A percentile compares a stretch with the other conserved stretches of the same genome.
phyloP scores from a whole-genome alignment of 2,797 vertebrate species.

The Pseudochaenichthys georgianus region DNA sequence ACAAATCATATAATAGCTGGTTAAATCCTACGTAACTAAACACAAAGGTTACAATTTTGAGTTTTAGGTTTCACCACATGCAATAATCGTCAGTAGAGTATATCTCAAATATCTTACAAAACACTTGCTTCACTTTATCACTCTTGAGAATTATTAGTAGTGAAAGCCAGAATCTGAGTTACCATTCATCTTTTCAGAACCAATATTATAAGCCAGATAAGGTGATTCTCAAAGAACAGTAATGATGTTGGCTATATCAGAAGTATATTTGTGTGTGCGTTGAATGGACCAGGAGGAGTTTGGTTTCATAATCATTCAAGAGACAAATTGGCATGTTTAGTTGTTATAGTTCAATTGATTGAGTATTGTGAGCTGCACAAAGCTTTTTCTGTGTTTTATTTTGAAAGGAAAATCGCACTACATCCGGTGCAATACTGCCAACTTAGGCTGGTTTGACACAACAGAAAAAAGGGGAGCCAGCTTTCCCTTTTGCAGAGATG shows the following conservation, averaged over 20 bases:
- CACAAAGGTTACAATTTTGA: neutral
- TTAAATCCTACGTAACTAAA: neutral
- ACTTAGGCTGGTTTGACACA: conserved; percentile 43
- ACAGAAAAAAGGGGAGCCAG: conserved; percentile 42
- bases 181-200: neutral
- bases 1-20: neutral
- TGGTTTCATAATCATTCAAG: too few relatives aligned
- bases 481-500: conserved; percentile 61
- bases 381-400: conserved; percentile 59
- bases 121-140: neutral
- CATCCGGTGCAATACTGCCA: conserved; percentile 48
- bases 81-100: too few relatives aligned
- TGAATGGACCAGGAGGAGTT: too few relatives aligned
- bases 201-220: too few relatives aligned
- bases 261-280: neutral
- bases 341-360: neutral
- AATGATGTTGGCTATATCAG: neutral
- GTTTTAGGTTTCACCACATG: neutral
- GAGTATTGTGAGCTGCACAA: neutral
- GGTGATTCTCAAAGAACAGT: neutral
- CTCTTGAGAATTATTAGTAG: neutral
- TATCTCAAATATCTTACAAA: neutral
- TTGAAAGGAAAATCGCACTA: conserved; percentile 52
- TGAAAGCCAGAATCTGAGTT: neutral
- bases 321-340: too few relatives aligned